Conservation (phyloP, 2,888 invertebrate species). For the Amphiduros pacificus region DNA sequence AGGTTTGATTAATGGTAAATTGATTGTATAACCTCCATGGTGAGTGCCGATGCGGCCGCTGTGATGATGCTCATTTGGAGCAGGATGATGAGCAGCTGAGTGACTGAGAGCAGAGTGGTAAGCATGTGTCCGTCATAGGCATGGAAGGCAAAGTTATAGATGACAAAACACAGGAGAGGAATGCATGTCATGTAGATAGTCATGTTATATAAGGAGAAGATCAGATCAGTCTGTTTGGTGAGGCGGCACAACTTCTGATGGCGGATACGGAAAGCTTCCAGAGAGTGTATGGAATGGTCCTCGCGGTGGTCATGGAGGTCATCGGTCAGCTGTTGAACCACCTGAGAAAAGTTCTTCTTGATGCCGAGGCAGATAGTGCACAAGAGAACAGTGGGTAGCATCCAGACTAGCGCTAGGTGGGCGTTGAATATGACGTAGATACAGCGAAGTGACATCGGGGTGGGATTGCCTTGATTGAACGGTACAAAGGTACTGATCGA, state of each 20-base stretch:
- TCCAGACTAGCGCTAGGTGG: background rate
- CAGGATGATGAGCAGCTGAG: constrained; percentile 3
- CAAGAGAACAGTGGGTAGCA: background rate
- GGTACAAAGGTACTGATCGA: too few species aligned
- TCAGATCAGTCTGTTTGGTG: constrained; percentile 2
- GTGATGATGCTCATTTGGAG: constrained; percentile 7
- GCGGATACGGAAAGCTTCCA: constrained; percentile 8
- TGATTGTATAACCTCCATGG: constrained; percentile 2
- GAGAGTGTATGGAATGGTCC: too few species aligned
- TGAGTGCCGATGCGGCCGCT: constrained; percentile 1
- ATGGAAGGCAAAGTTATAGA: constrained; percentile 15
- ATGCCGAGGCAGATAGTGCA: background rate
- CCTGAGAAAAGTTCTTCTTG: background rate
- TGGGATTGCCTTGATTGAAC: too few species aligned
- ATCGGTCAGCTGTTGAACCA: background rate
- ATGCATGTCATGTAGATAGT: constrained; percentile 10
- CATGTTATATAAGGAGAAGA: constrained; percentile 13
- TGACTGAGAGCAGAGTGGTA: background rate
- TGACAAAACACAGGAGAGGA: constrained; percentile 13
- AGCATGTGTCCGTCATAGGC: background rate
- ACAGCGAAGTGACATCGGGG: too few species aligned
- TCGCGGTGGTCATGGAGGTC: background rate
- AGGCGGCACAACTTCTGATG: constrained; percentile 10
- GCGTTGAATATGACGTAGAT: too few species aligned
- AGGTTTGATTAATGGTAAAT: too few species aligned